These are phyloP conservation scores for Drosophila ogumai DNA, from an alignment of 1,140 invertebrate species.

Conservation along the genomic window DNA sequence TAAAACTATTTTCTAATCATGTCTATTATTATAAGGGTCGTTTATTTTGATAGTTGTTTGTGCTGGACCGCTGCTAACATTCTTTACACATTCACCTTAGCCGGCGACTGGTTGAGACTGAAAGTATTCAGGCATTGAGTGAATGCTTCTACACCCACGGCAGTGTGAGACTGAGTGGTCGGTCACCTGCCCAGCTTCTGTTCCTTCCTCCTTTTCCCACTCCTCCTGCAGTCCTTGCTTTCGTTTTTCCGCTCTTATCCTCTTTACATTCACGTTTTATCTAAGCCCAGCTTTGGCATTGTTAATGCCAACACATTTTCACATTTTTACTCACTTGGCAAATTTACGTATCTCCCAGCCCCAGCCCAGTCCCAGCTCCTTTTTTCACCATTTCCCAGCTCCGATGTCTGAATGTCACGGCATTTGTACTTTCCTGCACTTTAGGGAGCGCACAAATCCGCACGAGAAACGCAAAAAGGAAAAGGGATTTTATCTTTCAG, in stretches of 20 bases:
- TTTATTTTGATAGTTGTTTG: not conserved
- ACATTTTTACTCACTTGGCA: slow-evolving; percentile 63
- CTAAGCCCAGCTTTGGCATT: slow-evolving; percentile 50
- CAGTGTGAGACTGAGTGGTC: not conserved
- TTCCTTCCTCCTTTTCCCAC: too few relatives aligned
- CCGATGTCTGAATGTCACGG: slow-evolving; percentile 32
- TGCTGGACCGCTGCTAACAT: not conserved
- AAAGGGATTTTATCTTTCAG: slow-evolving; percentile 66
- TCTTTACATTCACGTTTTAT: slow-evolving; percentile 40
- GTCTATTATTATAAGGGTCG: not conserved
- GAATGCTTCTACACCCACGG: slow-evolving; percentile 2
- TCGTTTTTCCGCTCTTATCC: slow-evolving; percentile 11
- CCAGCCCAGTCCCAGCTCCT: too few relatives aligned
- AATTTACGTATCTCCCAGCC: slow-evolving; percentile 58
- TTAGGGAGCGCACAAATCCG: slow-evolving; percentile 49
- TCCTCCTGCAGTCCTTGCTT: not conserved
- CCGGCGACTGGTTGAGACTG: not conserved
- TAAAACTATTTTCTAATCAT: not conserved
- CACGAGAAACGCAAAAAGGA: slow-evolving; percentile 36
- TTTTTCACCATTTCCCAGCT: not conserved
- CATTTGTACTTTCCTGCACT: slow-evolving; percentile 51
- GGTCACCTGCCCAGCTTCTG: slow-evolving; percentile 7
- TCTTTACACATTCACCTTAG: too few relatives aligned
- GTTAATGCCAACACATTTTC: slow-evolving; percentile 73
- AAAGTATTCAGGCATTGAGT: slow-evolving; percentile 11